Base-by-base conservation (phyloP, 2,888 invertebrate genomes). In the Gibbula magus region DNA sequence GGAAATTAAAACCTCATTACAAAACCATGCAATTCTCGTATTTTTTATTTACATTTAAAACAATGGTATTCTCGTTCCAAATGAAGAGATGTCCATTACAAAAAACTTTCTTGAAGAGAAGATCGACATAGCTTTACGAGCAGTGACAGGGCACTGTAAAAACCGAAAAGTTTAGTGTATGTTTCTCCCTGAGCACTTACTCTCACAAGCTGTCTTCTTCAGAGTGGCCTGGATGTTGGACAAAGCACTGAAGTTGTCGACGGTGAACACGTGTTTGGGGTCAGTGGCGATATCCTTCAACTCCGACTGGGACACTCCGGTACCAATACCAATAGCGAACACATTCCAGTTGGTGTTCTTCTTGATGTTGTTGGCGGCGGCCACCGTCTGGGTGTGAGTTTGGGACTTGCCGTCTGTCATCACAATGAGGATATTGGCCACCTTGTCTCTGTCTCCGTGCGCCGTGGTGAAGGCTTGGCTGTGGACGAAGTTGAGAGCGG, bases 361-460 rank as follows among this genome's bases (percentile, higher is more conserved):
- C 70, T 89, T 86, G 8, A 89, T 80, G 52, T 82, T 84, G 7
- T 66, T 77, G 0, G 88, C 84, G 51, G 84, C 85, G 0, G 81
- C 82, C 13, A 84, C 74, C 0, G 87, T 88, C 8, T 82, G 79
- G 13, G 79, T 52, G 20, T 84, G 85, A 75, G 82, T 77, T 75
- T 84, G 87, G 10, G 88, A 88, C 80, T 86, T 80, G 7, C 89
- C 89, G 54, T 89, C 89, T 0, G 89, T 89, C 86, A 89, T 86
- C 4, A 88, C 88, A 56, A 89, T 87, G 53, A 88, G 81, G 56
- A 89, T 88, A 80, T 89, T 87, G 32, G 88, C 86, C 18, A 88
- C 89, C 0, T 85, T 79, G 53, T 84, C 82, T 73, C 83, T 29
- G 77, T 81, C 83, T 1, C 83, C 83, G 75, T 81, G 78, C 18